phyloP scores from a whole-genome alignment of 2,797 vertebrate genomes.

The Eupleurogrammus muticus region DNA sequence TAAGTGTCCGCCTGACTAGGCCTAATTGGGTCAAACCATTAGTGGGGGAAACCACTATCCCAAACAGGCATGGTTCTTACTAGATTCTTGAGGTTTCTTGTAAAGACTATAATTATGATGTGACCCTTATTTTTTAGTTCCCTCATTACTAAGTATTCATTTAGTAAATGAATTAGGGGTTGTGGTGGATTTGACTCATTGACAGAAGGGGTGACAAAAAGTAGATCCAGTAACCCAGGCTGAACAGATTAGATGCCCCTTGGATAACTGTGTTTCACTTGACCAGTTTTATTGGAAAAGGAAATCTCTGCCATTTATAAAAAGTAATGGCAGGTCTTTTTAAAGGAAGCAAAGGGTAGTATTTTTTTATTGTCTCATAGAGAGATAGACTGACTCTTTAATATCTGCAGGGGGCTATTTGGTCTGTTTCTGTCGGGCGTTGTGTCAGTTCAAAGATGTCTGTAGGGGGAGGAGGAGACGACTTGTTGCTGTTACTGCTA shows the following conservation, averaged over 20 bases:
- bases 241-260: slow-evolving; percentile 43
- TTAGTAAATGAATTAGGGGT: neutral
- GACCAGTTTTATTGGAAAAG: slow-evolving; percentile 41
- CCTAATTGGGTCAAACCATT: too few relatives aligned
- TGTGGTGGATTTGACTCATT: slow-evolving; percentile 21
- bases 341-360: neutral
- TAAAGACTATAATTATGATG: too few relatives aligned
- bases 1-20: too few relatives aligned
- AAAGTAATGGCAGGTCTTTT: slow-evolving; percentile 11
- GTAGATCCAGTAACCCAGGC: slow-evolving; percentile 35
- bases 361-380: slow-evolving; percentile 16
- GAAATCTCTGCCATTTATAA: slow-evolving; percentile 23
- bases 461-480: neutral
- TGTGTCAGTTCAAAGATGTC: neutral
- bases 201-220: slow-evolving; percentile 28
- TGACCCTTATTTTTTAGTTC: too few relatives aligned
- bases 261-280: slow-evolving; percentile 40
- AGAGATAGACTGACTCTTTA: neutral
- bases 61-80: too few relatives aligned
- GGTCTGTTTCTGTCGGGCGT: slow-evolving; percentile 22
- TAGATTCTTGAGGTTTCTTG: too few relatives aligned
- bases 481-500: neutral
- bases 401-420: slow-evolving; percentile 29
- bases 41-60: too few relatives aligned
- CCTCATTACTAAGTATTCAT: too few relatives aligned